phyloP scores from a whole-genome alignment of 1,140 invertebrate genomes.

The Latrodectus geometricus region DNA sequence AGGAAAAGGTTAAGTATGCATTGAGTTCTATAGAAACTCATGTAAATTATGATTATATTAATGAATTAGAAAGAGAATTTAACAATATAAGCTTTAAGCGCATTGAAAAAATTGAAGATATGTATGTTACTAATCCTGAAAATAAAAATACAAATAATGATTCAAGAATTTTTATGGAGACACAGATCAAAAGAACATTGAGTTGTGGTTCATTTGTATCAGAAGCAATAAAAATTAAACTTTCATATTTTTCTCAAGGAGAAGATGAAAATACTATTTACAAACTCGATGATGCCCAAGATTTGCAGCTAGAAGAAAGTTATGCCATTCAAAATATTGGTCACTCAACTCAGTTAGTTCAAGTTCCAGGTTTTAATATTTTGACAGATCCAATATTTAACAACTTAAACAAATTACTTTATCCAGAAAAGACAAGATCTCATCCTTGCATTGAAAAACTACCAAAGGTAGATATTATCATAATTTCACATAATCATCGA shows the following conservation, averaged over 20 bases:
- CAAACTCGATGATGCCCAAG: conserved; percentile 15
- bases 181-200: conserved; percentile 16
- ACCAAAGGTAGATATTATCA: conserved; percentile 33
- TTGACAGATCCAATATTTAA: conserved; percentile 51
- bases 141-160: conserved; percentile 30
- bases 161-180: conserved; percentile 39
- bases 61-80: conserved; percentile 18
- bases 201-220: not conserved
- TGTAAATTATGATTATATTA: conserved; percentile 23
- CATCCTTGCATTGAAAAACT: conserved; percentile 18
- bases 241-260: conserved; percentile 30
- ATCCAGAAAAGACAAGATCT: conserved; percentile 35
- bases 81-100: not conserved
- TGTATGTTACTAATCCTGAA: conserved; percentile 39
- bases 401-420: conserved; percentile 9
- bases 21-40: too few species aligned
- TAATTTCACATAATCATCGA: conserved; percentile 50
- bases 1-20: too few species aligned
- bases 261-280: conserved; percentile 34
- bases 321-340: conserved; percentile 47
- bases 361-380: conserved; percentile 31
- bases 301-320: conserved; percentile 13
- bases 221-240: not conserved
- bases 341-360: conserved; percentile 36
- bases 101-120: conserved; percentile 8